A percentile compares a stretch with the other conserved stretches of the same genome.
Conservation (phyloP, 2,797 vertebrate genomes). For the Galago senegalensis region DNA sequence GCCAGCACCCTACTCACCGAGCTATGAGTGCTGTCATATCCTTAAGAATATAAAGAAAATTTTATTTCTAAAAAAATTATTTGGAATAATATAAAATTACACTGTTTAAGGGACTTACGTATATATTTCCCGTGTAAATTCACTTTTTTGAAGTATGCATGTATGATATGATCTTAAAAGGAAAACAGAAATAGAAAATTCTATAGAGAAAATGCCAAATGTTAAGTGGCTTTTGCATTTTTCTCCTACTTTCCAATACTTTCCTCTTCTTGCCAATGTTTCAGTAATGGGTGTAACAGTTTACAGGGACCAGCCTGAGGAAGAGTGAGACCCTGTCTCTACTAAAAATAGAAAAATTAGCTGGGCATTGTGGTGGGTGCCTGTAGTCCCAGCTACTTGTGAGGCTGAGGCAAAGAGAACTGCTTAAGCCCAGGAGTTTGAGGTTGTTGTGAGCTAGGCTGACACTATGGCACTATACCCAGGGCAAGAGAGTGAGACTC, state of each 20-base stretch:
- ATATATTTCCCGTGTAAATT: constrained; percentile 18
- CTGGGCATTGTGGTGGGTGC: no score
- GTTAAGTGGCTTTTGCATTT: constrained; percentile 26
- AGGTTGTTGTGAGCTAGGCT: no score
- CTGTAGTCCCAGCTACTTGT: no score
- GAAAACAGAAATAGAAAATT: constrained; percentile 28
- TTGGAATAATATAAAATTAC: neutral
- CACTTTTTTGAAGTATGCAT: constrained; percentile 28
- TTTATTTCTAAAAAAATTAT: constrained; percentile 33
- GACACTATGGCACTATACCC: no score
- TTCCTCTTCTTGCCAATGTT: neutral
- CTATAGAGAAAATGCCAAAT: neutral
- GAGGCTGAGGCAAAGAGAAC: no score
- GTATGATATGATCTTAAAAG: neutral
- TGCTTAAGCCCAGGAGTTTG: no score
- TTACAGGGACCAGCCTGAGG: neutral
- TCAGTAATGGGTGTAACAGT: neutral
- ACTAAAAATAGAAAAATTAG: no score
- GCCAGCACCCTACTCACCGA: no score
- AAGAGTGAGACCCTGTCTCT: no score
- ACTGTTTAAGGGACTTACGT: constrained; percentile 11
- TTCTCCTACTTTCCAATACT: neutral
- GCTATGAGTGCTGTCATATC: neutral
- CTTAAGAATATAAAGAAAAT: constrained; percentile 14
- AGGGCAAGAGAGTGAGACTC: no score